Conservation (phyloP, 1,140 invertebrate species). For the Apis dorsata region DNA sequence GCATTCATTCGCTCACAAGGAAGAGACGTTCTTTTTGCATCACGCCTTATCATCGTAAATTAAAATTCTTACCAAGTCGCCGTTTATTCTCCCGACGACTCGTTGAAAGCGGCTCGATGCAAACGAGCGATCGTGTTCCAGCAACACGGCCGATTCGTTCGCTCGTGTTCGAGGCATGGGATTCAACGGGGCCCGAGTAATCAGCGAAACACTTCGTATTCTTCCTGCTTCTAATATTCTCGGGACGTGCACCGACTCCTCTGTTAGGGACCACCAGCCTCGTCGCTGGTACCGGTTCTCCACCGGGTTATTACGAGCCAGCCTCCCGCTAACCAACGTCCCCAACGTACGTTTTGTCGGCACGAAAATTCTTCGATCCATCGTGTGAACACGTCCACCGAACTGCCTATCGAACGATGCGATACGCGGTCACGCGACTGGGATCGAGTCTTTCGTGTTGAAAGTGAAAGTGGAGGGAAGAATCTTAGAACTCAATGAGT, state of each 20-base stretch:
- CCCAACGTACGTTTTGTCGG: slow-evolving; percentile 34
- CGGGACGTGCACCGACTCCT: slow-evolving; percentile 65
- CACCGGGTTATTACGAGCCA: slow-evolving; percentile 59
- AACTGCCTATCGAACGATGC: slow-evolving; percentile 1
- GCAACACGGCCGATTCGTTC: slow-evolving; percentile 13
- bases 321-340: slow-evolving; percentile 53
- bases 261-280: slow-evolving; percentile 64
- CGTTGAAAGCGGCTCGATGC: slow-evolving; percentile 8
- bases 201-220: slow-evolving; percentile 62
- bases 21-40: no score
- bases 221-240: slow-evolving; percentile 67
- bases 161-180: slow-evolving; percentile 28
- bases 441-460: no score
- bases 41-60: neutral
- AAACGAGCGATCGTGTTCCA: slow-evolving; percentile 30
- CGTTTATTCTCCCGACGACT: neutral
- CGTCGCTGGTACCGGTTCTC: slow-evolving; percentile 65
- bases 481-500: neutral
- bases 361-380: slow-evolving; percentile 58
- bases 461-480: neutral
- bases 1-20: no score
- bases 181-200: slow-evolving; percentile 50
- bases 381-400: slow-evolving; percentile 45
- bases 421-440: neutral
- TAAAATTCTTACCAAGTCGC: slow-evolving; percentile 26